Base-by-base conservation (phyloP, 2,888 invertebrate genomes). In the Ophion obscuratus region DNA sequence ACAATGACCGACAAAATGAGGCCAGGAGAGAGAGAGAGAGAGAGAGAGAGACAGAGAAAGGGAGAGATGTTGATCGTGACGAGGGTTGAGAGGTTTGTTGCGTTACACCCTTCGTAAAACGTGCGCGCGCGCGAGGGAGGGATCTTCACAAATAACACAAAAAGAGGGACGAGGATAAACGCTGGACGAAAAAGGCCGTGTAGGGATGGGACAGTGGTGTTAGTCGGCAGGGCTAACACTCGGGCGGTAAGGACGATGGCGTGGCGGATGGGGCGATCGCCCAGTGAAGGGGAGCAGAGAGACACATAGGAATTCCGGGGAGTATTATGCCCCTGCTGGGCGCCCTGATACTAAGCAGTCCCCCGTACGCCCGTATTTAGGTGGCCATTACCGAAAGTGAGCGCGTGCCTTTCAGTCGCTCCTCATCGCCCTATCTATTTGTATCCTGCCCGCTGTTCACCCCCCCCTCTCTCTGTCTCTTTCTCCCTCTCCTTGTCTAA, bases 361-460 rank as follows among this genome's bases (percentile, higher is more conserved):
- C 81, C 85, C 75, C 84, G 84, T 87, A 80, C 85, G 79, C 84
- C 80, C 81, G 87, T 74, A 81, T 81, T 88, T 88, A 88, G 88
- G 80, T 84, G 85, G 87, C 87, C 87, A 88, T 88, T 88, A 88
- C 83, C 83, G 81, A 86, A 86, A 80, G 78, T 71, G 78, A 79
- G 81, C 80, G 78, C 85, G 77, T 87, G 77, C 83, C 70, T 81
- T 81, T 74, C 44, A 44, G 53, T 66, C 75, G 40, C 62, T 31
- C 67, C 27, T 70, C 59, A 17, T n/a, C 24, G 77, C 57, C 79
- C 53, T 36, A 7, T 59, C 31, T 66, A 57, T 66, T 67, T 73
- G 57, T 36, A 36, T 44, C 27, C 61, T 71, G 44, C 61, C 67
- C 36, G 20, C 27, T 44, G 17, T 11, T 64, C 59, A 53, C 64